A percentile compares a stretch with the other conserved stretches of the same genome.
Conservation (phyloP, 2,113 vertebrate species). For the Ceyx melanurus region DNA sequence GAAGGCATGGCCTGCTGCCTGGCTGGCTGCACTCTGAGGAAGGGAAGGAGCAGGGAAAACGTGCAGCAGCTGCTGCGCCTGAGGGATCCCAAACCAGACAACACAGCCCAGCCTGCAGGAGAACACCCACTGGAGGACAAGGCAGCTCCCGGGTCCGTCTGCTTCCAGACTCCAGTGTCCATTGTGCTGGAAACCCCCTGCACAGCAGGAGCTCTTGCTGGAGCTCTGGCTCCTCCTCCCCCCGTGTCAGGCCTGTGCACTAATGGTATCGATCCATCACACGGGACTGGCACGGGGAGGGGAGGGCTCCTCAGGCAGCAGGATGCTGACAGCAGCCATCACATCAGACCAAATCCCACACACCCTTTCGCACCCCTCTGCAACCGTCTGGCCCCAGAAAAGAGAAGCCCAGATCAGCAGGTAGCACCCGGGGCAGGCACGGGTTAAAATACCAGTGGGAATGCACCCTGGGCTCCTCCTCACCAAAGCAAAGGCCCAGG, state of each 20-base stretch:
- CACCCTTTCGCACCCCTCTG: neutral
- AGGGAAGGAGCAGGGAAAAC: neutral
- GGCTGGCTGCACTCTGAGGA: rapidly evolving
- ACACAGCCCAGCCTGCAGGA: neutral
- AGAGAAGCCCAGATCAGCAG: neutral
- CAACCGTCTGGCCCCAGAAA: neutral
- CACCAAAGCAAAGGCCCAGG: neutral
- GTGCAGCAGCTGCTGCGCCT: neutral
- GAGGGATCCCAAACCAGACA: neutral
- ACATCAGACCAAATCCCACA: neutral
- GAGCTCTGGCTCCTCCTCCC: conserved; percentile 19
- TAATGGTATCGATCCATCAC: neutral
- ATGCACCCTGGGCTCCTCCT: neutral
- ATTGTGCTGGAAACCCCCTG: neutral
- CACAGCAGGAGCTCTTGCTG: neutral
- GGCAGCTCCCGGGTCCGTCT: neutral
- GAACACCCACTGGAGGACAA: neutral
- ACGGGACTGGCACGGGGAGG: rapidly evolving
- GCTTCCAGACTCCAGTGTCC: neutral
- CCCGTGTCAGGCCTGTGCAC: neutral
- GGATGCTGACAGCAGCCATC: neutral
- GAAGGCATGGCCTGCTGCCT: neutral
- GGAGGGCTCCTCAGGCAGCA: neutral
- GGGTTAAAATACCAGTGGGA: neutral
- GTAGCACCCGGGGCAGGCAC: neutral